These are phyloP conservation scores for Geotrypetes seraphini DNA, from an alignment of 2,797 vertebrate species.

Conservation along the genomic window DNA sequence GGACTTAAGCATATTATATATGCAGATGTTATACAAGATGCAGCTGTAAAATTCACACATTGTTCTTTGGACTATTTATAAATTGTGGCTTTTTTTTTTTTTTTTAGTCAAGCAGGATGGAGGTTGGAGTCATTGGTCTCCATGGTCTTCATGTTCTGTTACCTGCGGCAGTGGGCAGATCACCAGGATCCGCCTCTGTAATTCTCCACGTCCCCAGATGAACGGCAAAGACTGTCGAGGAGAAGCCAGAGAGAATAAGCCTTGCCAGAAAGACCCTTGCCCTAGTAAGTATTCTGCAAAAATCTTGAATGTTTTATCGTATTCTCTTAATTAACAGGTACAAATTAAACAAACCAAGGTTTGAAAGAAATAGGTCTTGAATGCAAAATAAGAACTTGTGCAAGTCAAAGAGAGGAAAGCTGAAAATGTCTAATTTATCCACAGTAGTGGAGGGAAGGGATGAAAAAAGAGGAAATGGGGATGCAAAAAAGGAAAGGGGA, in stretches of 20 bases:
- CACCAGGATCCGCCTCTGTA: conserved; percentile 94
- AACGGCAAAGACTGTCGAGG: conserved; percentile 83
- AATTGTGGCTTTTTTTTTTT: conserved; percentile 9
- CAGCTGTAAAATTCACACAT: too few species aligned
- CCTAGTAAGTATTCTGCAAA: conserved; percentile 79
- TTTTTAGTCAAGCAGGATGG: conserved; percentile 89
- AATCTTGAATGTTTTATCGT: too few species aligned
- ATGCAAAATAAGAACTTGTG: too few species aligned
- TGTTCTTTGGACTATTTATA: too few species aligned
- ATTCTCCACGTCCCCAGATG: conserved; percentile 95
- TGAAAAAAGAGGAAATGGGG: too few species aligned
- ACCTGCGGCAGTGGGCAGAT: conserved; percentile 86
- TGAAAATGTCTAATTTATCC: too few species aligned
- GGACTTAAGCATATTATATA: neutral
- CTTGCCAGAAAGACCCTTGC: conserved; percentile 75
- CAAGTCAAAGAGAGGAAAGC: too few species aligned
- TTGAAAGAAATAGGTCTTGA: too few species aligned
- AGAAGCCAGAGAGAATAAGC: conserved; percentile 81
- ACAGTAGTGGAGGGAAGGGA: too few species aligned
- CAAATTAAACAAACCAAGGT: too few species aligned
- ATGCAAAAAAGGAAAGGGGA: too few species aligned
- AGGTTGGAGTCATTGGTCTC: conserved; percentile 97
- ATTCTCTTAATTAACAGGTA: too few species aligned
- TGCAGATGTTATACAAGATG: neutral
- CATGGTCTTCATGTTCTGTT: conserved; percentile 95